Base-by-base conservation (phyloP, 1,140 invertebrate species). In the Caenorhabditis latens region DNA sequence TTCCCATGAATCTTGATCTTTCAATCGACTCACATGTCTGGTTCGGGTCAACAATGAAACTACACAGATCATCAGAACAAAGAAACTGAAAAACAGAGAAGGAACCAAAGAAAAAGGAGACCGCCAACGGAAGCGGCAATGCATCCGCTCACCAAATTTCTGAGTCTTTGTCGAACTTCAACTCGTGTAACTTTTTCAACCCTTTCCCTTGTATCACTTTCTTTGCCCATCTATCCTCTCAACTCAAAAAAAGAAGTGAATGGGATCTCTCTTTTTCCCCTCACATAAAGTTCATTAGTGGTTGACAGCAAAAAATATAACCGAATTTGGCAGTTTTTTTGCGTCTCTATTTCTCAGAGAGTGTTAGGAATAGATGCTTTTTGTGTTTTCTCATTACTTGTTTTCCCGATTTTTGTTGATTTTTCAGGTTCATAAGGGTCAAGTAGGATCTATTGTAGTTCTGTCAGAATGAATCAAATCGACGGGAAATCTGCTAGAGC, bases 401-500 rank as follows among this genome's bases (percentile, higher is more conserved):
- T 43, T 79, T 71, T 24, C 50, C 24, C 14, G 42, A 0, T 58
- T 14, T 57, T 57, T 5, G 21, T 65, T 84, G 13, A 42, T 16
- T 50, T 58, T 84, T 40, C 13, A n/a, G 13, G 5, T 0, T 61
- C 21, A 11, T 16, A 24, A 84, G 55, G 58, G 24, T 61, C 40
- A 14, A 63, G 24, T 63, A 84, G 21, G 32, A 55, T n/a, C n/a
- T 2, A 21, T 46, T 46, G 14, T 50, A 24, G 14, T 40, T 46
- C 21, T 4, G 2, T 32, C 40, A 24, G 4, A 19, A 43, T 84
- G 55, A 48, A 84, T 84, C 53, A 85, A 50, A 87, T 90, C 40
- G 89, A 90, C 82, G 75, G 75, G 58, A 98, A 99, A 95, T 99
- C 99, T 95, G 96, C 99, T 90, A 95, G 98, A 91, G 99, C 98